Evolutionary conservation across 2,888 invertebrate genomes (phyloP).

Genomic region (Diabrotica balteata): DNA sequence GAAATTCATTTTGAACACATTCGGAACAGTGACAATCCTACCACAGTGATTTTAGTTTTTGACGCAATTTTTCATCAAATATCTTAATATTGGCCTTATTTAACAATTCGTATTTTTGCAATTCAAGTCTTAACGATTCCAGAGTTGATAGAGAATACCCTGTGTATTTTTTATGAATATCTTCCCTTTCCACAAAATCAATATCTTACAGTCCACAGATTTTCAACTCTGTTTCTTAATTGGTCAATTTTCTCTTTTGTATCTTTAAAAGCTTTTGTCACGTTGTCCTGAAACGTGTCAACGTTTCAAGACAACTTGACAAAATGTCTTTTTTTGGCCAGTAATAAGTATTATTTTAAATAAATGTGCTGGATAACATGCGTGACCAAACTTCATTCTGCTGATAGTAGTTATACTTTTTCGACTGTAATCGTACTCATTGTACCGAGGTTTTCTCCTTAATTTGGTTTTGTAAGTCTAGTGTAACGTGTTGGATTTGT

Average conservation of each 20-base stretch:
- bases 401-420: too few relatives aligned
- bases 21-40: constrained; percentile 74
- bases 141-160: constrained; percentile 65
- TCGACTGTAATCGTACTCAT: too few relatives aligned
- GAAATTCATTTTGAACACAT: constrained; percentile 68
- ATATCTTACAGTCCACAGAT: constrained; percentile 79
- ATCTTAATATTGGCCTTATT: constrained; percentile 79
- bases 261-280: constrained; percentile 66
- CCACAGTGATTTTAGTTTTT: constrained; percentile 79
- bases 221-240: constrained; percentile 62
- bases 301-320: too few relatives aligned
- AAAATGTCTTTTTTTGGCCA: too few relatives aligned
- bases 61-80: constrained; percentile 72
- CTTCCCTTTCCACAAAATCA: constrained; percentile 68
- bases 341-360: too few relatives aligned
- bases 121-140: constrained; percentile 70
- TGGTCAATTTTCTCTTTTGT: constrained; percentile 65
- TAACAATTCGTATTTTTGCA: constrained; percentile 76
- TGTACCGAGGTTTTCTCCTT: too few relatives aligned
- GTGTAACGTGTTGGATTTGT: too few relatives aligned
- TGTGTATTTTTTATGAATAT: constrained; percentile 68
- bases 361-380: too few relatives aligned
- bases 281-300: constrained; percentile 43
- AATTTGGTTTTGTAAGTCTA: too few relatives aligned
- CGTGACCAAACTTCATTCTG: too few relatives aligned